Percentiles rank a stretch among this genome's conserved stretches.
These are phyloP conservation scores for Alaudala cheleensis DNA, from an alignment of 2,113 vertebrate species.

Conservation along the genomic window DNA sequence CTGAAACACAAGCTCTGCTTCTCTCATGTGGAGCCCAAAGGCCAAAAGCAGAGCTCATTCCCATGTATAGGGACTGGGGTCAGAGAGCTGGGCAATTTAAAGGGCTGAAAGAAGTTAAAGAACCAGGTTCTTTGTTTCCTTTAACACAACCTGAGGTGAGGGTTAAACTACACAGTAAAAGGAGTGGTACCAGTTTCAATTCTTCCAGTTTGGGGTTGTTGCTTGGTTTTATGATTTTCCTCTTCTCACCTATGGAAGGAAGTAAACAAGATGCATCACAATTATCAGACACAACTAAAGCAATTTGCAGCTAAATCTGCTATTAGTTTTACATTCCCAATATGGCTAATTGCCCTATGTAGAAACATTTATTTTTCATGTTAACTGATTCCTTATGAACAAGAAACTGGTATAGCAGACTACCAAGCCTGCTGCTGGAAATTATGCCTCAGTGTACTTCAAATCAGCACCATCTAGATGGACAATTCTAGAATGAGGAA, in stretches of 20 bases:
- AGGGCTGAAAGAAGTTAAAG: neutral
- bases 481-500: neutral
- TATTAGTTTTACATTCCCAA: neutral
- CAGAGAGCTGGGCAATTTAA: neutral
- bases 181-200: constrained; percentile 79
- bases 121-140: neutral
- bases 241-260: constrained; percentile 77
- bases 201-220: constrained; percentile 78
- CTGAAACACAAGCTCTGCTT: neutral
- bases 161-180: neutral
- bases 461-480: neutral
- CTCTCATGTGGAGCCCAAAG: neutral
- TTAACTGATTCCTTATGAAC: neutral
- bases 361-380: neutral
- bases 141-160: neutral
- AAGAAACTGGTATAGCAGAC: neutral
- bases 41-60: neutral
- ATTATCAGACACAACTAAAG: neutral
- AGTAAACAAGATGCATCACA: neutral
- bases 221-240: constrained; percentile 80
- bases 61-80: accelerated
- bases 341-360: neutral
- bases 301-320: neutral
- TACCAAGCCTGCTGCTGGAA: neutral
- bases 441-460: neutral